phyloP scores from a whole-genome alignment of 2,888 invertebrate genomes.

The Drosophila recens region DNA sequence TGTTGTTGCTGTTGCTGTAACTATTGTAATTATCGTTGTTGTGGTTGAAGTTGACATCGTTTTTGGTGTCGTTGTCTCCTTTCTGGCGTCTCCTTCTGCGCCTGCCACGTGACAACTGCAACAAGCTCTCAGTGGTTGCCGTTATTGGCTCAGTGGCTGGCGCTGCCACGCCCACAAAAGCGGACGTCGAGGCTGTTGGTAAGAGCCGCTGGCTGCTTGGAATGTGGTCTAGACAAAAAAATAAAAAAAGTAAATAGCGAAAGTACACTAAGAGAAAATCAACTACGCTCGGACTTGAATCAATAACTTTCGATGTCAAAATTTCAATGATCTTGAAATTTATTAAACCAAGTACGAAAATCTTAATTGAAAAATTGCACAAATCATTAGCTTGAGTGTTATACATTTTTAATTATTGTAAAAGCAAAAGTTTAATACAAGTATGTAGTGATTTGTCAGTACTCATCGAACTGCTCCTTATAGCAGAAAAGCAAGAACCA shows the following conservation, averaged over 20 bases:
- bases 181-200: conserved; percentile 45
- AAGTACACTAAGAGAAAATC: neutral
- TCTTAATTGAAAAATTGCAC: no score
- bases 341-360: no score
- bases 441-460: no score
- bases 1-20: conserved; percentile 1
- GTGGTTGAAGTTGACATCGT: conserved; percentile 27
- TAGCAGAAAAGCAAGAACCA: no score
- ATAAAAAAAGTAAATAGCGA: neutral
- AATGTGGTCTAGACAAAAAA: conserved; percentile 64
- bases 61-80: conserved; percentile 24
- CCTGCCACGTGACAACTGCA: conserved; percentile 61
- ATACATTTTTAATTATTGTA: no score
- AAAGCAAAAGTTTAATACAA: no score
- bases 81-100: conserved; percentile 44
- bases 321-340: no score
- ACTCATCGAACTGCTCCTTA: no score
- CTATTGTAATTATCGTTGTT: conserved; percentile 25
- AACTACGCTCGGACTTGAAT: no score
- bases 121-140: conserved; percentile 52
- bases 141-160: conserved; percentile 44
- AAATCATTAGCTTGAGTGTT: no score
- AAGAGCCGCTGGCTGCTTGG: conserved; percentile 54
- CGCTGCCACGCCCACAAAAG: conserved; percentile 46
- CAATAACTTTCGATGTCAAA: no score